phyloP scores from a whole-genome alignment of 2,888 invertebrate genomes.

The Himalopsyche anomala region DNA sequence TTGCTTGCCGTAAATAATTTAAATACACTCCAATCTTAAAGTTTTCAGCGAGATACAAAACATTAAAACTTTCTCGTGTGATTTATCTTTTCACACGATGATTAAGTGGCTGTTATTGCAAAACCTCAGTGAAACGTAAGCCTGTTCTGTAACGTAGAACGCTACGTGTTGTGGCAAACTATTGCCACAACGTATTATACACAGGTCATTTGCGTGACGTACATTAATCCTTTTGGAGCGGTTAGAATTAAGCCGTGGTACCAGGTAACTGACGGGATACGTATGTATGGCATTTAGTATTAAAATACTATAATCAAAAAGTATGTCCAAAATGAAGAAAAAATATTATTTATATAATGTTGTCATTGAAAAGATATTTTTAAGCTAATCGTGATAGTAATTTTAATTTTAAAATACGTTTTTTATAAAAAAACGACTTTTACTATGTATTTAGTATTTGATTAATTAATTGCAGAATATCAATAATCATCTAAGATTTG shows the following conservation, averaged over 20 bases:
- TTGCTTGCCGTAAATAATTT: background rate
- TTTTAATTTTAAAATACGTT: too few relatives aligned
- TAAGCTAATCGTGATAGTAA: too few relatives aligned
- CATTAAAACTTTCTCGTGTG: background rate
- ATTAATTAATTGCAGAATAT: too few relatives aligned
- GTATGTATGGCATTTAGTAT: background rate
- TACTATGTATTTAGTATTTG: too few relatives aligned
- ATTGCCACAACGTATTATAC: constrained; percentile 40
- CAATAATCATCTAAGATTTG: too few relatives aligned
- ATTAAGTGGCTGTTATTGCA: constrained; percentile 32
- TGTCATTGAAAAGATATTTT: too few relatives aligned
- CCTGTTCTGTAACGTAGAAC: background rate
- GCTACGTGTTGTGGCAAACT: constrained; percentile 17
- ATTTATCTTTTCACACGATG: constrained; percentile 23
- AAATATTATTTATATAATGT: too few relatives aligned
- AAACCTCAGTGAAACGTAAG: constrained; percentile 38
- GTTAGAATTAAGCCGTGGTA: constrained; percentile 28
- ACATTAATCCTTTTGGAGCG: constrained; percentile 29
- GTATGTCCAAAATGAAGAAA: too few relatives aligned
- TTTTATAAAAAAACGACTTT: too few relatives aligned
- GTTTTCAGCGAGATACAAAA: background rate
- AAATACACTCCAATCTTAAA: background rate
- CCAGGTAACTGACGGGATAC: background rate
- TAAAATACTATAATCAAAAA: background rate
- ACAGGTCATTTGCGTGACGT: constrained; percentile 40